A percentile compares a stretch with the other conserved stretches of the same genome.
Conservation (phyloP, 1,140 invertebrate genomes). For the Leguminivora glycinivorella region DNA sequence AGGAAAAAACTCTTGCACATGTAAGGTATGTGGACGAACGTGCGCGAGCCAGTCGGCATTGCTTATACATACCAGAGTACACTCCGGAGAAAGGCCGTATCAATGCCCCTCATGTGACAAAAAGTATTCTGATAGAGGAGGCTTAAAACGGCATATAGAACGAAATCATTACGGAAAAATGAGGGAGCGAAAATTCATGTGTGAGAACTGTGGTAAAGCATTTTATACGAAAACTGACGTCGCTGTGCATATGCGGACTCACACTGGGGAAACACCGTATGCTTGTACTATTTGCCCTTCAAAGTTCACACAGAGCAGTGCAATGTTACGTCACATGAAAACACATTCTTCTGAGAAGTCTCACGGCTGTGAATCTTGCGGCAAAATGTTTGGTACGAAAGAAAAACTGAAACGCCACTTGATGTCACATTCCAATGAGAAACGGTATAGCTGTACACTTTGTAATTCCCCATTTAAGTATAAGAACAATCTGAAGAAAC, state of each 20-base stretch:
- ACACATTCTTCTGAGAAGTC: conserved; percentile 88
- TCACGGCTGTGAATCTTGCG: conserved; percentile 83
- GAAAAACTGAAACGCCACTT: conserved; percentile 54
- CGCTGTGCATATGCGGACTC: conserved; percentile 57
- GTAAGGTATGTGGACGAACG: conserved; percentile 81
- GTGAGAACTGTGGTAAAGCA: conserved; percentile 80
- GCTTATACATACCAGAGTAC: conserved; percentile 59
- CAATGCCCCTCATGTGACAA: conserved; percentile 62
- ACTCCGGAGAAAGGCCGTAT: conserved; percentile 59
- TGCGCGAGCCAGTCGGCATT: conserved; percentile 68
- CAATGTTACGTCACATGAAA: conserved; percentile 80
- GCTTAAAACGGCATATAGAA: conserved; percentile 64
- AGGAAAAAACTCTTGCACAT: conserved; percentile 72
- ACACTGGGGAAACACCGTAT: conserved; percentile 68
- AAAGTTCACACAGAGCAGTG: conserved; percentile 60
- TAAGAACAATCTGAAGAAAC: conserved; percentile 57
- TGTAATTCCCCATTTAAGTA: conserved; percentile 64
- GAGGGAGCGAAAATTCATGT: conserved; percentile 64
- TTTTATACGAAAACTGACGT: conserved; percentile 70
- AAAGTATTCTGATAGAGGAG: conserved; percentile 71
- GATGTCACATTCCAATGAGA: conserved; percentile 53
- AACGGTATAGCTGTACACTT: conserved; percentile 53
- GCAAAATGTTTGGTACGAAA: conserved; percentile 76
- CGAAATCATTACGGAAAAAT: conserved; percentile 44
- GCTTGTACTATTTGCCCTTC: conserved; percentile 53